Percentiles rank a stretch among this genome's conserved stretches.
Conservation (phyloP, 2,797 vertebrate genomes). For the Caiman crocodilus region DNA sequence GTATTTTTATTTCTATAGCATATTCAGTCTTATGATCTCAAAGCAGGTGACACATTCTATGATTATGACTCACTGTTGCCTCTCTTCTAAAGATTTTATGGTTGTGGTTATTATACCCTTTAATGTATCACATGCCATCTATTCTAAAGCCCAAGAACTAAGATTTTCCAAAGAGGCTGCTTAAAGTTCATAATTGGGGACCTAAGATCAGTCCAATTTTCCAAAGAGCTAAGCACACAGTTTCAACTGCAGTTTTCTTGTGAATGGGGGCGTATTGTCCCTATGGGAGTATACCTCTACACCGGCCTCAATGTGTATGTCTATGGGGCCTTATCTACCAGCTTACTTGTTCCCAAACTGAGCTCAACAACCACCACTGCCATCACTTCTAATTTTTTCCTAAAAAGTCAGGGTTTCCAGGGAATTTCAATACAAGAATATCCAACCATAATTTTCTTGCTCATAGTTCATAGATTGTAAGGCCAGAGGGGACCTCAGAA, state of each 20-base stretch:
- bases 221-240: neutral
- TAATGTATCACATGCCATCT: neutral
- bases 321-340: neutral
- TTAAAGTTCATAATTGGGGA: fast-evolving
- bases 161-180: neutral
- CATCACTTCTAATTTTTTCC: neutral
- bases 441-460: neutral
- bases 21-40: neutral
- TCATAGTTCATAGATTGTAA: no score
- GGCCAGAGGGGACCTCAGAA: no score
- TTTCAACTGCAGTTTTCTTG: neutral
- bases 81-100: neutral
- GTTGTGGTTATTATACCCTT: neutral
- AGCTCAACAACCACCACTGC: neutral
- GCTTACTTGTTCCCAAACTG: neutral
- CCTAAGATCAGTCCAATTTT: neutral
- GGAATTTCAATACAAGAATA: neutral
- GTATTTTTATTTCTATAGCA: neutral
- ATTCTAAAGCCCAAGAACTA: neutral
- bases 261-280: neutral
- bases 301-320: no score
- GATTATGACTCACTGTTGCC: neutral
- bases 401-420: neutral
- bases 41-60: neutral
- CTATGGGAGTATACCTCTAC: neutral